Conservation (phyloP, 1,140 invertebrate genomes). For the Cydia strobilella region DNA sequence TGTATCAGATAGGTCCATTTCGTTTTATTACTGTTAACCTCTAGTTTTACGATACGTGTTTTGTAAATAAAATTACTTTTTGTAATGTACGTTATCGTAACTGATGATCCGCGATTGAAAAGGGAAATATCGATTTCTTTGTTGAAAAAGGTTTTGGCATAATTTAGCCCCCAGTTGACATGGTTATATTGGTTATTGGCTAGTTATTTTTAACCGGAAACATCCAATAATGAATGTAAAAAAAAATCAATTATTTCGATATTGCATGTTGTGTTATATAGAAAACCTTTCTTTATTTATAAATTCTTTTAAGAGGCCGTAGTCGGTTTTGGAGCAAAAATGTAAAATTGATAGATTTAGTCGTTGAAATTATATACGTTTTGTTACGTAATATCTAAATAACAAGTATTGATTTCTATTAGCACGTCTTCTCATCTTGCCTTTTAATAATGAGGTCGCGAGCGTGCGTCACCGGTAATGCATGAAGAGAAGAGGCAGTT, state of each 20-base stretch:
- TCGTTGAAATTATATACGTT: no score
- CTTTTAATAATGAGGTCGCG: no score
- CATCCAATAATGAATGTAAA: background rate
- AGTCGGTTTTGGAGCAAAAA: no score
- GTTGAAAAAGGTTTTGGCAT: background rate
- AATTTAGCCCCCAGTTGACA: background rate
- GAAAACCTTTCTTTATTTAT: background rate
- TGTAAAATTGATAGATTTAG: no score
- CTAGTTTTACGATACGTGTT: slow-evolving; percentile 54
- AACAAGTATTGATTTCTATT: no score
- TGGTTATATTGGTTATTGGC: background rate
- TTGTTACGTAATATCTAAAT: no score
- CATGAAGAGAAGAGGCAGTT: no score
- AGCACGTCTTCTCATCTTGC: no score
- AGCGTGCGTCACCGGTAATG: no score
- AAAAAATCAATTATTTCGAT: background rate
- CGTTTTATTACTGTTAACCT: slow-evolving; percentile 57
- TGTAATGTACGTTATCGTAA: slow-evolving; percentile 46
- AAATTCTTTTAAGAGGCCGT: no score
- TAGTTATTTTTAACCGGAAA: background rate
- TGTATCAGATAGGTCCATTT: slow-evolving; percentile 59
- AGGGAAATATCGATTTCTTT: background rate
- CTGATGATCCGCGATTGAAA: background rate
- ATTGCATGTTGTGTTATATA: background rate
- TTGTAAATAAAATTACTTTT: slow-evolving; percentile 61